phyloP scores from a whole-genome alignment of 2,113 vertebrate species.

The Mystacornis crossleyi region DNA sequence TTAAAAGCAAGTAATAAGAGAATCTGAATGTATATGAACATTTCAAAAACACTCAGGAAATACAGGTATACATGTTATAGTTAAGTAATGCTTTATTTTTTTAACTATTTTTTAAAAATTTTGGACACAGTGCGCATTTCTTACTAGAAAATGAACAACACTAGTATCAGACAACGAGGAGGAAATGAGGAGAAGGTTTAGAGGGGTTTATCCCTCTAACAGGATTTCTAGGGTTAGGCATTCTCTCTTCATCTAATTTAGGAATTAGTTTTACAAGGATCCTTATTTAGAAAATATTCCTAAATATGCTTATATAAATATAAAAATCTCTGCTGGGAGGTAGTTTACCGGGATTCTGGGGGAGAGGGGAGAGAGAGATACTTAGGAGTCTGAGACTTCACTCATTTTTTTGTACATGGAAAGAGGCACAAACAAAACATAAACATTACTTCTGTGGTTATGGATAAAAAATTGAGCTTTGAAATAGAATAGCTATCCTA shows the following conservation, averaged over 20 bases:
- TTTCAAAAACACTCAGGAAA: neutral
- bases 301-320: neutral
- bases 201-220: neutral
- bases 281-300: neutral
- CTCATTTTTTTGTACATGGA: neutral
- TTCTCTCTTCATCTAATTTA: neutral
- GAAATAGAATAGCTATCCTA: neutral
- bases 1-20: neutral
- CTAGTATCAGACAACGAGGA: neutral
- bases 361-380: neutral
- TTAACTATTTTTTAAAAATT: neutral
- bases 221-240: neutral
- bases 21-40: neutral
- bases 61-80: neutral
- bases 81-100: neutral
- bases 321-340: neutral
- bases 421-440: neutral
- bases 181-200: neutral
- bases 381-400: neutral
- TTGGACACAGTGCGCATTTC: neutral
- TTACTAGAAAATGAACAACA: neutral
- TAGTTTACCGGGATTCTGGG: neutral
- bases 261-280: neutral
- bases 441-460: neutral
- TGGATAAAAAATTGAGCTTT: neutral